phyloP scores from a whole-genome alignment of 2,888 invertebrate genomes.

The Cantharis flavilabris region DNA sequence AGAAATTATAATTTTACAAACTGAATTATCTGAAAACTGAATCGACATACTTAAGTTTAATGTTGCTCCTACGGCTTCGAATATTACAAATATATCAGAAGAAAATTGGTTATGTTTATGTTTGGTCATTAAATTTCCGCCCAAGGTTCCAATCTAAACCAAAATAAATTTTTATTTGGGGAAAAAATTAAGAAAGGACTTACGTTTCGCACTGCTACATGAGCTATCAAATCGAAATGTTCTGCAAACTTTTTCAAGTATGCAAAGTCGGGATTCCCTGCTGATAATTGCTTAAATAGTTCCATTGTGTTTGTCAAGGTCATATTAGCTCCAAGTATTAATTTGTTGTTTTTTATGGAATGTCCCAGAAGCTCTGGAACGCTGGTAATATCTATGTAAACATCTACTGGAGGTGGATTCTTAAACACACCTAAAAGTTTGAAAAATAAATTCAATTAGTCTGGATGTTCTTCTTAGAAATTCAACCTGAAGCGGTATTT shows the following conservation, averaged over 20 bases:
- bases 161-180: neutral
- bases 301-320: conserved; percentile 61
- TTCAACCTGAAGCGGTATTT: conserved; percentile 73
- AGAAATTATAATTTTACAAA: neutral
- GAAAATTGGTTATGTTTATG: conserved; percentile 69
- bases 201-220: conserved; percentile 74
- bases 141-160: conserved; percentile 67
- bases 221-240: conserved; percentile 72
- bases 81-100: conserved; percentile 71
- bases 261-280: conserved; percentile 58
- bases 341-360: conserved; percentile 52
- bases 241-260: conserved; percentile 64
- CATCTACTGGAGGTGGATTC: conserved; percentile 42
- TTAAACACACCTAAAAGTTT: conserved; percentile 53
- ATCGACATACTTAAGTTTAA: conserved; percentile 47
- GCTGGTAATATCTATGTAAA: conserved; percentile 67
- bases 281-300: conserved; percentile 54
- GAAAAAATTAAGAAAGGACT: conserved; percentile 42
- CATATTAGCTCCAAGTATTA: conserved; percentile 65
- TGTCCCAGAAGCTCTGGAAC: conserved; percentile 61
- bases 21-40: too few relatives aligned
- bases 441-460: neutral
- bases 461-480: neutral
- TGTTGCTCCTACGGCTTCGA: conserved; percentile 64
- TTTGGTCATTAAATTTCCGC: conserved; percentile 74